phyloP scores from a whole-genome alignment of 1,140 invertebrate species.

The Maniola jurtina region DNA sequence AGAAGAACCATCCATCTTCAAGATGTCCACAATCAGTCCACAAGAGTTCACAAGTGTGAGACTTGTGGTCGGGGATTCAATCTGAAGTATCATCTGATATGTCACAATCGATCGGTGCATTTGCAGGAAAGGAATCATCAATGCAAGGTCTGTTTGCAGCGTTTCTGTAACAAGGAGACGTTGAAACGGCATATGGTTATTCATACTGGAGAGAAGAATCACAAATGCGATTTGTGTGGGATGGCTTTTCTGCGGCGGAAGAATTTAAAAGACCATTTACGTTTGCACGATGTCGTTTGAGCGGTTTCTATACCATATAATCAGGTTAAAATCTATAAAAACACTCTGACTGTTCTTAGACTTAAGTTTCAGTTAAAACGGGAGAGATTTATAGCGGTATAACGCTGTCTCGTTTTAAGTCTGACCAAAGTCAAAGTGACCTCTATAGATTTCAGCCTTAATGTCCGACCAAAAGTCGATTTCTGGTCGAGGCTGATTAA shows the following conservation, averaged over 20 bases:
- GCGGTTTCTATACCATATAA: no score
- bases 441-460: no score
- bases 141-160: constrained; percentile 68
- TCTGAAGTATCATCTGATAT: constrained; percentile 67
- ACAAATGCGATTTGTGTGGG: constrained; percentile 83
- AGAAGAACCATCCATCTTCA: constrained; percentile 66
- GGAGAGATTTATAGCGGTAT: no score
- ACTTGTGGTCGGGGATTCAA: constrained; percentile 65
- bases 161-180: constrained; percentile 75
- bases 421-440: no score
- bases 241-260: constrained; percentile 80
- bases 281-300: constrained; percentile 49
- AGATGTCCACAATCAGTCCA: constrained; percentile 67
- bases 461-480: no score
- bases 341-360: no score
- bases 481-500: no score
- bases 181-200: constrained; percentile 76
- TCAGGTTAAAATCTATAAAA: no score
- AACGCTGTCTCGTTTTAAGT: no score
- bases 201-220: constrained; percentile 87
- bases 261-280: constrained; percentile 66
- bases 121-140: constrained; percentile 69
- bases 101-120: constrained; percentile 67
- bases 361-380: no score
- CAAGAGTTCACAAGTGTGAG: constrained; percentile 71